Evolutionary conservation across 2,113 vertebrate genomes (phyloP).

Genomic region (Bubalus kerabau): DNA sequence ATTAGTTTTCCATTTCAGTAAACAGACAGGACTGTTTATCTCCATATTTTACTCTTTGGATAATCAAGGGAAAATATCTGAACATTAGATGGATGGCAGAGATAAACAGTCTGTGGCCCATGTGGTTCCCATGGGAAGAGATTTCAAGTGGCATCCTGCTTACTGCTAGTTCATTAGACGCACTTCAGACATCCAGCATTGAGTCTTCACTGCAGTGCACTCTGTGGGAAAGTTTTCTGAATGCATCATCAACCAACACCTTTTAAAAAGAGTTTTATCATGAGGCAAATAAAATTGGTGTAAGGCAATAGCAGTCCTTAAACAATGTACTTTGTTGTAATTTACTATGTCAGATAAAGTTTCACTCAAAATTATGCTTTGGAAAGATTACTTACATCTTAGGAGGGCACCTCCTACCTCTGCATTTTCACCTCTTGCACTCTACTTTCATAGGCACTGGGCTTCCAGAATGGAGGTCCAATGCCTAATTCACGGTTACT

Average conservation of each 20-base stretch:
- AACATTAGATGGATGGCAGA: background rate
- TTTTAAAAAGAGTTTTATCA: constrained; percentile 23
- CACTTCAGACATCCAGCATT: background rate
- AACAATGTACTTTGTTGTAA: background rate
- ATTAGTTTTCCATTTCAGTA: background rate
- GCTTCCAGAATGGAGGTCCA: background rate
- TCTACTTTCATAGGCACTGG: background rate
- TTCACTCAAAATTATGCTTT: background rate
- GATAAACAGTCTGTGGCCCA: background rate
- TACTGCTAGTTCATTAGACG: background rate
- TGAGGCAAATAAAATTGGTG: background rate
- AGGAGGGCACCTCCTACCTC: background rate
- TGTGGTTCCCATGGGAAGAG: background rate
- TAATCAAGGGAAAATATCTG: background rate
- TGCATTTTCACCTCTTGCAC: background rate
- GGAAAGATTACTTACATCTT: background rate
- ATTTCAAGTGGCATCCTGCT: background rate
- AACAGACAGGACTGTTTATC: background rate
- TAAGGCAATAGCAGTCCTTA: background rate
- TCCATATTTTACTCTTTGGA: background rate
- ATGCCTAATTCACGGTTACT: background rate
- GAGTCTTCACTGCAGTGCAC: background rate
- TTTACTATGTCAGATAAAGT: background rate
- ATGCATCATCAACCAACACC: background rate
- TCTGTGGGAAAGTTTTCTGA: background rate